Evolutionary conservation across 2,797 vertebrate species (phyloP).

Genomic region (Pseudochaenichthys georgianus): DNA sequence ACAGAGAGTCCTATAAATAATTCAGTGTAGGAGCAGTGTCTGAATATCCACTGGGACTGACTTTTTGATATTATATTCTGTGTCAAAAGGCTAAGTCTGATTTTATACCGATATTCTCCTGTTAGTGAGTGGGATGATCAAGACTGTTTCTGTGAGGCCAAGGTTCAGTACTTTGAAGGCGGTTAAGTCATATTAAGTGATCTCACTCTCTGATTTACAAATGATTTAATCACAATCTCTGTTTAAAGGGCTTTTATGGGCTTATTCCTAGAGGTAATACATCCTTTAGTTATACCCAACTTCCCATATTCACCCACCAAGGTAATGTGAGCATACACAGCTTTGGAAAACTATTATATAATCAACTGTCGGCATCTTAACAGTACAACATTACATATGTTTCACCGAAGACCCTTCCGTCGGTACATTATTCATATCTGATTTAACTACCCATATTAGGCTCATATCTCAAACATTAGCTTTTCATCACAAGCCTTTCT

Average conservation of each 20-base stretch:
- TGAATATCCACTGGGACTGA: slow-evolving; percentile 71
- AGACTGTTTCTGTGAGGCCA: slow-evolving; percentile 53
- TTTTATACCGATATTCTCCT: slow-evolving; percentile 67
- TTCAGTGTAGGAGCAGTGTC: slow-evolving; percentile 74
- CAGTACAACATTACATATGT: slow-evolving; percentile 16
- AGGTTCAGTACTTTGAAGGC: slow-evolving; percentile 66
- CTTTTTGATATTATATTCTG: slow-evolving; percentile 84
- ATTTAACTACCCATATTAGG: slow-evolving; percentile 12
- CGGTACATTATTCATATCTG: slow-evolving; percentile 38
- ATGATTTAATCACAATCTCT: slow-evolving; percentile 59
- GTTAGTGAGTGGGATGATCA: slow-evolving; percentile 52
- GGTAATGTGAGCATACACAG: slow-evolving; percentile 16
- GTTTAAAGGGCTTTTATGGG: slow-evolving; percentile 28
- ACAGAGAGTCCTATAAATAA: slow-evolving; percentile 84
- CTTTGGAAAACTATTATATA: not conserved
- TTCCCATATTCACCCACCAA: slow-evolving; percentile 14
- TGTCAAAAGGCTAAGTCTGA: slow-evolving; percentile 84
- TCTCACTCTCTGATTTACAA: slow-evolving; percentile 64
- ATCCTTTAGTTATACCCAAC: slow-evolving; percentile 27
- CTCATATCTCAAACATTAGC: not conserved
- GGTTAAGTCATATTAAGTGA: slow-evolving; percentile 68
- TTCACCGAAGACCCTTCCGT: slow-evolving; percentile 10
- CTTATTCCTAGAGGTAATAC: slow-evolving; percentile 24
- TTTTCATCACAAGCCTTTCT: not conserved
- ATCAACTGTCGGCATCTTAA: slow-evolving; percentile 15